Conservation (phyloP, 2,113 vertebrate genomes). For the Astatoreochromis straeleni region DNA sequence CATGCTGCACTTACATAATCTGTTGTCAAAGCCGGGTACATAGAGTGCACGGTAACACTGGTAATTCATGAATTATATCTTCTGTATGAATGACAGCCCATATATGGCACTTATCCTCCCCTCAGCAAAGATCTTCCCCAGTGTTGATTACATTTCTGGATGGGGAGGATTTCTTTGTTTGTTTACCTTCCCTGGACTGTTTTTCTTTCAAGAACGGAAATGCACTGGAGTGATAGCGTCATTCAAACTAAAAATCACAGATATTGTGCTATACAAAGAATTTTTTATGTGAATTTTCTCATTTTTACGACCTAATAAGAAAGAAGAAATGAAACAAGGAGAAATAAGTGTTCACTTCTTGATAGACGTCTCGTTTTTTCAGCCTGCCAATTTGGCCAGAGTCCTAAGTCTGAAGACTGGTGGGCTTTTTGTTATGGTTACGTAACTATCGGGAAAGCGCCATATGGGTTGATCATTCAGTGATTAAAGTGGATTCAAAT, state of each 20-base stretch:
- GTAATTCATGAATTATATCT: not conserved
- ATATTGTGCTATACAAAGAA: not conserved
- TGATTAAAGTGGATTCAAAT: not conserved
- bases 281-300: not conserved
- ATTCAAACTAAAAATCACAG: not conserved
- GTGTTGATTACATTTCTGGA: not conserved
- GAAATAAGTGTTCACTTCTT: not conserved
- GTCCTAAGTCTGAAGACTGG: conserved; percentile 3
- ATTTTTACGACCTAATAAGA: not conserved
- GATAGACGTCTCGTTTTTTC: conserved; percentile 8
- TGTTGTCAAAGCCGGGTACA: not conserved
- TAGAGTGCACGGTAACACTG: not conserved
- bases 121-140: not conserved
- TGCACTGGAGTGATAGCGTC: not conserved
- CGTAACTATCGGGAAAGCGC: not conserved
- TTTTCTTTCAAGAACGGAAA: not conserved
- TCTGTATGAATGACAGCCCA: not conserved
- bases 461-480: not conserved
- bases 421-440: conserved; percentile 15
- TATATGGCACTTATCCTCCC: not conserved
- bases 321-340: not conserved
- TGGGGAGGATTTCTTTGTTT: not conserved
- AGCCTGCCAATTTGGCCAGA: not conserved
- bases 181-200: not conserved
- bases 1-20: conserved; percentile 50